Base-by-base conservation (phyloP, 2,113 vertebrate species). In the Porphyrio hochstetteri region DNA sequence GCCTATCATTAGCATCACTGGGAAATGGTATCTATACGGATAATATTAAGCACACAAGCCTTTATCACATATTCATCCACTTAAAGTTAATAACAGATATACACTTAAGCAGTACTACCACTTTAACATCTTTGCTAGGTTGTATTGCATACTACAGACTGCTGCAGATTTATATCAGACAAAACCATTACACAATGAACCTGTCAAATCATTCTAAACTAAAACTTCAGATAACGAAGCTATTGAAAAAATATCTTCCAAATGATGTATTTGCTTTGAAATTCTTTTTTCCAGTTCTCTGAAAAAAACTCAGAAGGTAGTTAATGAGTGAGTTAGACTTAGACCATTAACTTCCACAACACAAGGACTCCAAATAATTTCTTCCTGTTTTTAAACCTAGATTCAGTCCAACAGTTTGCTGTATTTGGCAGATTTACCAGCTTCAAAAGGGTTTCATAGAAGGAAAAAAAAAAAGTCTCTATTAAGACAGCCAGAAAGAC, bases 11-110 rank as follows among this genome's bases (percentile, higher is more conserved):
- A 16, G 3, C 38, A 17, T 21, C 14, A 0, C 0, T 10, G 44
- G 1, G 55, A 8, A 27, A 5, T 1, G 11, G 13, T 11, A 13
- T 3, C 0, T 3, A 0, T 33, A 40, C 4, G n/a, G 9, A 13
- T 1, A 5, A 40, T 1, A 6, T 11, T 13, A 24, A 59, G 20
- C 53, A 50, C 28, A 8, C 6, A 3, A 28, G 33, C 40, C 7
- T 16, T 38, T 40, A 8, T 1, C 7, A 7, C 1, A 5, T 1
- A 23, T 20, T 38, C 38, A 5, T 3, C 3, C 7, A 31, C 46
- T 74, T 35, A 15, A 13, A 71, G 46, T 21, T 59, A 78, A 24
- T 4, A 11, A 16, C 1, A 61, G 27, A 36, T 14, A 29, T 2
- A 46, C n/a, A 33, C 27, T n/a, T 56, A 17, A 33, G 42, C 57